These are phyloP conservation scores for Myrmecophaga tridactyla DNA, from an alignment of 2,113 vertebrate genomes.

Conservation along the genomic window DNA sequence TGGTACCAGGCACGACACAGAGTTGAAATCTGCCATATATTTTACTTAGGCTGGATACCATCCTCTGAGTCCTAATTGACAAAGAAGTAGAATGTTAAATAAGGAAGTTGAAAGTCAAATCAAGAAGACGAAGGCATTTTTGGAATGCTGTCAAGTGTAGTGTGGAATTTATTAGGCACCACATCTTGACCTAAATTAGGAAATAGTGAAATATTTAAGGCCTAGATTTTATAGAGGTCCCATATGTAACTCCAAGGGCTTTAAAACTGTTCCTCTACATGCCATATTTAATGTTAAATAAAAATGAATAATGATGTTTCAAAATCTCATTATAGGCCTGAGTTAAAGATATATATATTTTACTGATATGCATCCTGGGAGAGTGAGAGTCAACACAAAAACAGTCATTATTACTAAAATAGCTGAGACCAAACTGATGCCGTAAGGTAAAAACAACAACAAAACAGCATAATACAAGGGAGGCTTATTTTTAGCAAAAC, in stretches of 20 bases:
- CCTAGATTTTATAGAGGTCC: not conserved
- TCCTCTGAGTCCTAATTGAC: not conserved
- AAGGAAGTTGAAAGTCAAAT: slow-evolving; percentile 44
- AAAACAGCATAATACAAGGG: not conserved
- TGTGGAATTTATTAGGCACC: slow-evolving; percentile 24
- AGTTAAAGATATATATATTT: not conserved
- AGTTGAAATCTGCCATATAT: slow-evolving; percentile 39
- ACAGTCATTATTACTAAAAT: not conserved
- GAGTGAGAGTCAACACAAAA: not conserved
- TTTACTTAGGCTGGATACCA: not conserved
- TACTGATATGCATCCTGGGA: not conserved
- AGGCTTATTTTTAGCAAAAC: not conserved
- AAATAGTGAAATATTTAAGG: slow-evolving; percentile 38
- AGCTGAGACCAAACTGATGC: not conserved
- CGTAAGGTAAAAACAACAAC: not conserved
- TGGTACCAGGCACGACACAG: not conserved
- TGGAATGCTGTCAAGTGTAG: slow-evolving; percentile 23
- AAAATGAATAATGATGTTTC: not conserved
- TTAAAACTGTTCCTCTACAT: not conserved
- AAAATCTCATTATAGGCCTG: not conserved
- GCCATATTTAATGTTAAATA: slow-evolving; percentile 37
- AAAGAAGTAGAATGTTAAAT: slow-evolving; percentile 44
- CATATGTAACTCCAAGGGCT: not conserved
- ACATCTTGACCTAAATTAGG: slow-evolving; percentile 40
- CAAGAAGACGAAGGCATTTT: not conserved